Conservation (phyloP, 2,113 vertebrate species). For the Oncorhynchus keta region DNA sequence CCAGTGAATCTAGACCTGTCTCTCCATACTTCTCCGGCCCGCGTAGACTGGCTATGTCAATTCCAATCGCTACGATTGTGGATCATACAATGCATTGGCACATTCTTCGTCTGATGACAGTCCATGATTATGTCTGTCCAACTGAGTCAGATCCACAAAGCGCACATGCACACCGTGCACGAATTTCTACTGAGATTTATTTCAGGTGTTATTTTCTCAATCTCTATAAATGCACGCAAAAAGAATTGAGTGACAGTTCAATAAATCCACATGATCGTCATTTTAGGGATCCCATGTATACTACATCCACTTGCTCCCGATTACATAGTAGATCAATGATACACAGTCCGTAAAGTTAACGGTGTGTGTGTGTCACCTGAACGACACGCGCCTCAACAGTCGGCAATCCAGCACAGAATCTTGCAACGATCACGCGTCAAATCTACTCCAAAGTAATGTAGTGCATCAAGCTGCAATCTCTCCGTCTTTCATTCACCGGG, state of each 20-base stretch:
- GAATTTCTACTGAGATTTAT: no score
- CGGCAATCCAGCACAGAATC: background rate
- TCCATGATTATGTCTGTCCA: no score
- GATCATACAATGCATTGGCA: no score
- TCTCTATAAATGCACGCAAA: no score
- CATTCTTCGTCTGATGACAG: no score
- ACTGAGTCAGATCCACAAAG: no score
- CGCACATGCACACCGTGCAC: no score
- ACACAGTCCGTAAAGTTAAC: slow-evolving; percentile 23
- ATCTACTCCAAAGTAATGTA: background rate
- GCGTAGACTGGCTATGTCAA: no score
- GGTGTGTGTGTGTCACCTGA: slow-evolving; percentile 5
- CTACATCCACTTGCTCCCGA: background rate
- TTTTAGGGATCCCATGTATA: background rate
- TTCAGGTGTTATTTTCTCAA: no score
- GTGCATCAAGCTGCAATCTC: background rate
- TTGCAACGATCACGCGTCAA: background rate
- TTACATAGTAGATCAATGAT: background rate
- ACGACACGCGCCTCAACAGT: slow-evolving; percentile 8
- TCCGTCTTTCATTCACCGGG: background rate
- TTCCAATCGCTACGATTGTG: no score
- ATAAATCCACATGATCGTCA: background rate
- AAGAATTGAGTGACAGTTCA: background rate
- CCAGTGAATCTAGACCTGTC: background rate
- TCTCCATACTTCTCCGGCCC: background rate